Percentiles rank a stretch among this genome's conserved stretches.
Evolutionary conservation across 64 coral and sea anemone genomes (phyloP).

Genomic region (Porites australiensis): DNA sequence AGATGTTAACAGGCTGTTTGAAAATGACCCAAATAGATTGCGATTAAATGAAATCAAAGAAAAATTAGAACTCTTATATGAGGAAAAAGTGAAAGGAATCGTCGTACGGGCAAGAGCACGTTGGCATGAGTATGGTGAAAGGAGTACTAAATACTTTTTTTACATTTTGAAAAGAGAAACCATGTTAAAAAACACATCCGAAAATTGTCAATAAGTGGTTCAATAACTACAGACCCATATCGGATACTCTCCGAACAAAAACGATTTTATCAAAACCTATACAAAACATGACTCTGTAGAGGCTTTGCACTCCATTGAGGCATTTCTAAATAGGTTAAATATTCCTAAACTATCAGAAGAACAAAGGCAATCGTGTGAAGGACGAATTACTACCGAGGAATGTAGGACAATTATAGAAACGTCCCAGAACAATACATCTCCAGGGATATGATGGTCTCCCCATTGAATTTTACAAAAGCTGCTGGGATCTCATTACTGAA

Average conservation of each 20-base stretch:
- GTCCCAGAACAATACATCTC: conserved; percentile 32
- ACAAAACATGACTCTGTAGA: not conserved
- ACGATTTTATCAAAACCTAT: conserved; percentile 8
- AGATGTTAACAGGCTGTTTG: not conserved
- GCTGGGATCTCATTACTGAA: no score
- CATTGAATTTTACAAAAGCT: conserved; percentile 43
- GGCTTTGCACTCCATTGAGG: not conserved
- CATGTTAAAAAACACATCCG: conserved; percentile 18
- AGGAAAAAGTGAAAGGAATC: not conserved
- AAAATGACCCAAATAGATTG: not conserved
- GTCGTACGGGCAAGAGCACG: conserved; percentile 6
- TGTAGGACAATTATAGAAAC: not conserved
- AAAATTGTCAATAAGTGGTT: not conserved
- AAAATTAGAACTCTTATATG: not conserved
- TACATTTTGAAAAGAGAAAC: conserved; percentile 29
- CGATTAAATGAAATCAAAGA: not conserved
- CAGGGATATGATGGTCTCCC: conserved; percentile 55
- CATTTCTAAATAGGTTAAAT: not conserved
- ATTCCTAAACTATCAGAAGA: not conserved
- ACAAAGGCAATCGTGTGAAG: not conserved
- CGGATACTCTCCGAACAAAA: not conserved
- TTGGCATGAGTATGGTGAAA: conserved; percentile 21
- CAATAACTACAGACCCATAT: not conserved
- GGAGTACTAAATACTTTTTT: conserved; percentile 17
- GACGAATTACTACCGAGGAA: not conserved